These are phyloP conservation scores for Bombus waltoni DNA, from an alignment of 1,140 invertebrate species.

Conservation along the genomic window DNA sequence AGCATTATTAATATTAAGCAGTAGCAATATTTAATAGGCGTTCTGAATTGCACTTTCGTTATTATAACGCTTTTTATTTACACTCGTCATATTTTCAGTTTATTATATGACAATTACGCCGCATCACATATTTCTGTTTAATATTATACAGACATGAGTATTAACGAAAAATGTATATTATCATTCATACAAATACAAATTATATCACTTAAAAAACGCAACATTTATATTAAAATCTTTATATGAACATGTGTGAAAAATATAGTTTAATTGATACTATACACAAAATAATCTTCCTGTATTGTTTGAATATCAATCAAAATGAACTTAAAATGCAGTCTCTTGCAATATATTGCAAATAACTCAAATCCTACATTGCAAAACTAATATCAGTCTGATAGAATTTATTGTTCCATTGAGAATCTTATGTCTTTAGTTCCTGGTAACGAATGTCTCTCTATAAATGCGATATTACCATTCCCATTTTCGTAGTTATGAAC, in stretches of 20 bases:
- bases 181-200: conserved; percentile 42
- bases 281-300: conserved; percentile 30
- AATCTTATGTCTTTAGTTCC: conserved; percentile 35
- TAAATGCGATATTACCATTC: conserved; percentile 56
- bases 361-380: conserved; percentile 34
- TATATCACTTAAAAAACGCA: conserved; percentile 39
- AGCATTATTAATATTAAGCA: conserved; percentile 65
- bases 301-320: conserved; percentile 38
- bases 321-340: conserved; percentile 48
- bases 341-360: conserved; percentile 36
- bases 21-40: conserved; percentile 58
- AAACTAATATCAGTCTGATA: conserved; percentile 62
- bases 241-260: conserved; percentile 12
- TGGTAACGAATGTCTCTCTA: conserved; percentile 35
- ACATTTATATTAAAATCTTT: conserved; percentile 46
- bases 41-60: conserved; percentile 73
- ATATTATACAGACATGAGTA: conserved; percentile 61
- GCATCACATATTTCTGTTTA: conserved; percentile 53
- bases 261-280: conserved; percentile 44
- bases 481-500: conserved; percentile 20
- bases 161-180: conserved; percentile 50
- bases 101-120: conserved; percentile 30
- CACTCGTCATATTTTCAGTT: conserved; percentile 53
- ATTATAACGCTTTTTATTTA: conserved; percentile 70
- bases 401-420: conserved; percentile 45